phyloP scores from a whole-genome alignment of 2,888 invertebrate genomes.

The Lapara coniferarum region DNA sequence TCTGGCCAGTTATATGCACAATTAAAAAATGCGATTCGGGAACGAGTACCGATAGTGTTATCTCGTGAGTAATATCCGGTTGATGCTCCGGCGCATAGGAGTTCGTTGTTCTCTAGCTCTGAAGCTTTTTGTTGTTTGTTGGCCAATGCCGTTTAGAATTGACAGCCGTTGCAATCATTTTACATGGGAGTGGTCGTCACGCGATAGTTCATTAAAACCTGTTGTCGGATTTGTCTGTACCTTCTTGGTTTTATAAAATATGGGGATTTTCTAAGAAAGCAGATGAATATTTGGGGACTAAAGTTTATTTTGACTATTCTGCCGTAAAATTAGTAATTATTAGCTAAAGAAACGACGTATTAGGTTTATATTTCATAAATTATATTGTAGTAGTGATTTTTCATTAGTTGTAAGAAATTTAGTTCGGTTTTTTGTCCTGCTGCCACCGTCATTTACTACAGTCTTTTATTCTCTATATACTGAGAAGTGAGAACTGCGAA shows the following conservation, averaged over 20 bases:
- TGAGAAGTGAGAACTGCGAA: constrained; percentile 2
- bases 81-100: constrained; percentile 41
- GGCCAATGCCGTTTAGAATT: constrained; percentile 16
- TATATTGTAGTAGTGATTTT: neutral
- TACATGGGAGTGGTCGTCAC: neutral
- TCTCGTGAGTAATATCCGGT: constrained; percentile 65
- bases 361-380: too few species aligned
- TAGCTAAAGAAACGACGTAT: too few species aligned
- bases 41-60: constrained; percentile 58
- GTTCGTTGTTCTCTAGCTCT: constrained; percentile 49
- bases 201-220: neutral
- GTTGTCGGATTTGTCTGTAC: neutral
- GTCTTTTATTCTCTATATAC: constrained; percentile 10
- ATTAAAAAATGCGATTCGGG: constrained; percentile 47
- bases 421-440: neutral
- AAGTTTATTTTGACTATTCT: too few species aligned
- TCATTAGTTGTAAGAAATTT: neutral
- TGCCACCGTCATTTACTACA: neutral
- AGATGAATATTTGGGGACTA: too few species aligned
- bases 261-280: neutral
- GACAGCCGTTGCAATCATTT: constrained; percentile 12
- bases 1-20: constrained; percentile 24
- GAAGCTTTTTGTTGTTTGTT: constrained; percentile 35
- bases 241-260: neutral
- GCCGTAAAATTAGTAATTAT: too few species aligned